Evolutionary conservation across 2,797 vertebrate genomes (phyloP).

Genomic region (Notoglanidium macrostoma): DNA sequence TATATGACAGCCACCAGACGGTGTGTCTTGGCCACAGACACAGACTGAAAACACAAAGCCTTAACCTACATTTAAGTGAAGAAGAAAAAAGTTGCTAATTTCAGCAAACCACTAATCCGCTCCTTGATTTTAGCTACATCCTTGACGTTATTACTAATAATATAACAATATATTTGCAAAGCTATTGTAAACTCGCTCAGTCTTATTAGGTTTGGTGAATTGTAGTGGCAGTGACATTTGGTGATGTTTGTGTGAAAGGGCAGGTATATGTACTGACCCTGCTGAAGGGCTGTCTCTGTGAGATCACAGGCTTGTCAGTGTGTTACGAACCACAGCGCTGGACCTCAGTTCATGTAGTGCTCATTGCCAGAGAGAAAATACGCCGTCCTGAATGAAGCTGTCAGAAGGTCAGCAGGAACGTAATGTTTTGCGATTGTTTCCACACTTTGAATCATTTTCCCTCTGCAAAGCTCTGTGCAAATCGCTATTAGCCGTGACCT

Average conservation of each 20-base stretch:
- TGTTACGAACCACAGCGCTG: conserved; percentile 39
- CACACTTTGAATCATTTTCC: neutral
- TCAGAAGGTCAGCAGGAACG: neutral
- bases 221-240: neutral
- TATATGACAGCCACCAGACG: conserved; percentile 38
- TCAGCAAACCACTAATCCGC: neutral
- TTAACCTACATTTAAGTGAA: conserved; percentile 38
- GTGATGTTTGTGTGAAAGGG: conserved; percentile 37
- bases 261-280: conserved; percentile 36
- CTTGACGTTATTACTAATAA: neutral
- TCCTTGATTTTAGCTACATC: neutral
- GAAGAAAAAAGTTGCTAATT: conserved; percentile 20
- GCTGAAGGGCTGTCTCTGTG: conserved; percentile 34
- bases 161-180: neutral
- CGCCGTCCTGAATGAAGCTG: neutral
- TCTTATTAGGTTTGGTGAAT: neutral
- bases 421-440: neutral
- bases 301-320: neutral
- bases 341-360: conserved; percentile 35
- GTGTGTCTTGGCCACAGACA: conserved; percentile 36
- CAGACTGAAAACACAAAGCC: conserved; percentile 20
- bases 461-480: neutral
- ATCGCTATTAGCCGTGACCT: neutral
- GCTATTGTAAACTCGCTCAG: neutral
- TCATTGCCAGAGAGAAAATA: conserved; percentile 47